phyloP scores from a whole-genome alignment of 1,140 invertebrate species.

The Ceratoteleas bidentatus region DNA sequence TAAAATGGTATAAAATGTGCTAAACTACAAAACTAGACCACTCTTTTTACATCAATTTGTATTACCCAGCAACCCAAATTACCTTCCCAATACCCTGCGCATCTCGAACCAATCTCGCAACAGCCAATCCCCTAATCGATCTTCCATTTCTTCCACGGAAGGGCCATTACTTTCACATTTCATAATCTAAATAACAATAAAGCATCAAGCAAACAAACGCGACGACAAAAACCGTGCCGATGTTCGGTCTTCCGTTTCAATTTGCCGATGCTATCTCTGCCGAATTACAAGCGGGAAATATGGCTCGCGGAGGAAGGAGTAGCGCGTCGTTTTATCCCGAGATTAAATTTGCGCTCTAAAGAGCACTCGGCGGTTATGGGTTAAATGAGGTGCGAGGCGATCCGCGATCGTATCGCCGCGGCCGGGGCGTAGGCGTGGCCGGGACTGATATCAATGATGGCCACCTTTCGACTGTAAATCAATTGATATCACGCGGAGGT shows the following conservation, averaged over 20 bases:
- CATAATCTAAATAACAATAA: neutral
- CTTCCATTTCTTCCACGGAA: no score
- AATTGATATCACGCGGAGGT: conserved; percentile 78
- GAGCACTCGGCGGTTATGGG: conserved; percentile 62
- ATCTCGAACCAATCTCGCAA: no score
- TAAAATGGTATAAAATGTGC: no score
- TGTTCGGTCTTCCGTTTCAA: conserved; percentile 27
- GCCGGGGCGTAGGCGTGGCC: conserved; percentile 77
- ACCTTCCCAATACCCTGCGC: no score
- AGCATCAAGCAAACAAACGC: neutral
- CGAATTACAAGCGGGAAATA: conserved; percentile 61
- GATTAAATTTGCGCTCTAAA: conserved; percentile 67
- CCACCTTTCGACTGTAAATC: conserved; percentile 81
- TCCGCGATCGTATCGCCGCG: conserved; percentile 59
- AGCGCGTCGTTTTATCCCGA: conserved; percentile 61
- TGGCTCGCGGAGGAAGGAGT: conserved; percentile 46
- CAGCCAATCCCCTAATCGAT: no score
- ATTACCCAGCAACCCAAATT: no score
- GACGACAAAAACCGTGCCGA: neutral
- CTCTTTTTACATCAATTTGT: no score
- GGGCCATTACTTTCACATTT: no score
- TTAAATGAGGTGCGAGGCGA: conserved; percentile 68
- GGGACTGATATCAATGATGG: conserved; percentile 79
- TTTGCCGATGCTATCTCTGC: conserved; percentile 49
- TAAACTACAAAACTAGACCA: no score